Evolutionary conservation across 2,797 vertebrate genomes (phyloP).

Genomic region (Pangasius larnaudii): DNA sequence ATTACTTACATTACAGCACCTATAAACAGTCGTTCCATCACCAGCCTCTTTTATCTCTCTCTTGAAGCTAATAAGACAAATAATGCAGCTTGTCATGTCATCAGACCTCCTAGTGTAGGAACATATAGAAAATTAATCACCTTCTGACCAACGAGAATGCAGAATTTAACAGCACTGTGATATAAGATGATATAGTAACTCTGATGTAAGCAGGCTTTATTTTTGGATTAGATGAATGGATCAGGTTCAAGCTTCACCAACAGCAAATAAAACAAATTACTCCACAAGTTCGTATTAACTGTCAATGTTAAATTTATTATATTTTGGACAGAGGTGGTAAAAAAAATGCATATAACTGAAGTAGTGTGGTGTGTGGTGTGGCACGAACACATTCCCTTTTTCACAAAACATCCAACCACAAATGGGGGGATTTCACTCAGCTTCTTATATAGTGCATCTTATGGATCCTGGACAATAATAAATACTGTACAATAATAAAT

Average conservation of each 20-base stretch:
- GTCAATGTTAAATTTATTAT: constrained; percentile 63
- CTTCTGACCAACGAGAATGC: neutral
- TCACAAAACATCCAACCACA: constrained; percentile 43
- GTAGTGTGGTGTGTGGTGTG: constrained; percentile 48
- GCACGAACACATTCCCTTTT: constrained; percentile 52
- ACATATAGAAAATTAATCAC: neutral
- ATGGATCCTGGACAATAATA: constrained; percentile 65
- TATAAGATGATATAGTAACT: neutral
- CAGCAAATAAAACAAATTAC: neutral
- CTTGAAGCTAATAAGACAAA: neutral
- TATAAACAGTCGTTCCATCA: neutral
- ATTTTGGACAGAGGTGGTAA: constrained; percentile 50
- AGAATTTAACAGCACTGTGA: neutral
- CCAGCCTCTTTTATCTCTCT: neutral
- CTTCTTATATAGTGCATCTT: constrained; percentile 61
- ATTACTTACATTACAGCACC: neutral
- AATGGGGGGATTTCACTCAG: constrained; percentile 42
- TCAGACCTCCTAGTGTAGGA: neutral
- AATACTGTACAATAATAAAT: constrained; percentile 70
- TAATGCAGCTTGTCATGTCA: neutral
- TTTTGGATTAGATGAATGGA: neutral
- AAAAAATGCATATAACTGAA: constrained; percentile 43
- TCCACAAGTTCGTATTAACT: neutral
- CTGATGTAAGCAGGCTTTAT: neutral
- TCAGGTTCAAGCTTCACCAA: neutral